Conservation (phyloP, 2,797 vertebrate species). For the Pangasius sanitwongsei region DNA sequence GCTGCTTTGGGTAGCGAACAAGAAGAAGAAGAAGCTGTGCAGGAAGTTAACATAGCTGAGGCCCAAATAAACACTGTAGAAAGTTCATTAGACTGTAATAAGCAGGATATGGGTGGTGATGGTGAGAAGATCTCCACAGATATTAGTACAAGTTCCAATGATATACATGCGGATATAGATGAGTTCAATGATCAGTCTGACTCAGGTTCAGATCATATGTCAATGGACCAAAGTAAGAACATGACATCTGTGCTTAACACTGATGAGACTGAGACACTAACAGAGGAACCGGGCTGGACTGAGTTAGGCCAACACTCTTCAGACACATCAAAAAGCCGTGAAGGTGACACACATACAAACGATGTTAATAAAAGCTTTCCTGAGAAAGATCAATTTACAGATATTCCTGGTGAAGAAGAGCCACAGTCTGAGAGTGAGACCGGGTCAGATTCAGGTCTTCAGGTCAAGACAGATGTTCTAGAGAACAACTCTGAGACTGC, state of each 20-base stretch:
- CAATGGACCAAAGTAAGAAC: not conserved
- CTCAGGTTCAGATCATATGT: not conserved
- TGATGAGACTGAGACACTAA: not conserved
- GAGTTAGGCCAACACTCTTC: not conserved
- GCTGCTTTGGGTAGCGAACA: constrained; percentile 34
- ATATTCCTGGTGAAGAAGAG: not conserved
- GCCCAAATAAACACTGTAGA: not conserved
- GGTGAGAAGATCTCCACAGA: not conserved
- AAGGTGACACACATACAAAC: not conserved
- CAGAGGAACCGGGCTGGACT: not conserved
- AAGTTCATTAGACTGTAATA: not conserved
- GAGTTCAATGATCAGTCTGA: not conserved
- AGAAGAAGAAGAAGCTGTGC: not conserved
- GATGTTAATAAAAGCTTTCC: not conserved
- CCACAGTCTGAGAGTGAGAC: not conserved
- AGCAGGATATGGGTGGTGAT: constrained; percentile 3
- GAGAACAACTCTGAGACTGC: not conserved
- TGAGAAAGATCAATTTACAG: not conserved
- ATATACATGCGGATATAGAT: not conserved
- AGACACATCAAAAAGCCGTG: not conserved
- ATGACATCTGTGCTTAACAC: not conserved
- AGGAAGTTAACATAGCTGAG: not conserved
- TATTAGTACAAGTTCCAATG: not conserved
- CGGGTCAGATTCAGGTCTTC: not conserved
- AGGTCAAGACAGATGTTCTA: not conserved